Conservation (phyloP, 1,140 invertebrate species). For the Trachelipus rathkii region DNA sequence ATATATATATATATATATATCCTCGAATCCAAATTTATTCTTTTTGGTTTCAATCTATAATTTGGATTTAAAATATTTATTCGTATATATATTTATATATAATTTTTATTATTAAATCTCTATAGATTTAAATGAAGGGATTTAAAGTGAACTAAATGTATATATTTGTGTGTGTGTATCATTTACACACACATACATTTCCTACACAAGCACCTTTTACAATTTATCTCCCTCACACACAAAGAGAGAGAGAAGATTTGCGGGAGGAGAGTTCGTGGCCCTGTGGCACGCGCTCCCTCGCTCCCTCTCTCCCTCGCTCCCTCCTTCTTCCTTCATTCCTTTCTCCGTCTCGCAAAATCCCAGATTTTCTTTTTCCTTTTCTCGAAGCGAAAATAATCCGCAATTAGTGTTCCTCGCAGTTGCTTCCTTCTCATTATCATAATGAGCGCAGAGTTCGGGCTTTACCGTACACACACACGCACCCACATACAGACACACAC, state of each 20-base stretch:
- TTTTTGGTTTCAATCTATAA: background rate
- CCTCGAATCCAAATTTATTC: background rate
- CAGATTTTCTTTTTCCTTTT: background rate
- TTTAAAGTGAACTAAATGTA: background rate
- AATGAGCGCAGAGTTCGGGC: background rate
- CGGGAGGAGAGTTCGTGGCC: too few relatives aligned
- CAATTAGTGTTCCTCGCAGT: slow-evolving; percentile 8
- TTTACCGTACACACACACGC: background rate
- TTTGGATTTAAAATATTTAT: too few relatives aligned
- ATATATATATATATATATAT: background rate
- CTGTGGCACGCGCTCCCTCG: too few relatives aligned
- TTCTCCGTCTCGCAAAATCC: background rate
- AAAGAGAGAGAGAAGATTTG: too few relatives aligned
- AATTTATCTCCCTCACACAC: too few relatives aligned
- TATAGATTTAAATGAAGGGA: background rate
- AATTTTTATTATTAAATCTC: background rate
- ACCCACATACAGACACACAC: background rate
- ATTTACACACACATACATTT: too few relatives aligned
- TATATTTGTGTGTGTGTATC: background rate
- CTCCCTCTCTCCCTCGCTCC: too few relatives aligned
- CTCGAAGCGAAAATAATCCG: slow-evolving; percentile 2
- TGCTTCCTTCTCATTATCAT: slow-evolving; percentile 7
- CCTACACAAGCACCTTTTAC: too few relatives aligned
- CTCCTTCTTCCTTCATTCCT: too few relatives aligned
- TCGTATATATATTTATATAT: too few relatives aligned